phyloP scores from a whole-genome alignment of 2,888 invertebrate species.

The Drosophila siamana region DNA sequence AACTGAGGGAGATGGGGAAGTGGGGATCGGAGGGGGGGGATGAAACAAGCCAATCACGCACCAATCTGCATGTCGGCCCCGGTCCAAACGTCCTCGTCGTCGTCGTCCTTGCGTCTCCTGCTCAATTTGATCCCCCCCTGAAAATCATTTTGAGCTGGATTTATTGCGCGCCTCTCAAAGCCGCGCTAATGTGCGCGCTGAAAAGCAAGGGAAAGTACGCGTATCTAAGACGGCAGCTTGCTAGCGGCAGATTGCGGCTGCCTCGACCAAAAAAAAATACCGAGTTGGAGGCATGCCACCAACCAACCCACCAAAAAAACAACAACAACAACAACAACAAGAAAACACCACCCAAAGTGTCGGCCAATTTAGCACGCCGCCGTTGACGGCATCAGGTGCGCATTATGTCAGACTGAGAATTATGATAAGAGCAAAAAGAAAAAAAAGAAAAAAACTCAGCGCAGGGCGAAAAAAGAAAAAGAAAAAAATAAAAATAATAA shows the following conservation, averaged over 20 bases:
- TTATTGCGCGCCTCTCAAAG: slow-evolving; percentile 65
- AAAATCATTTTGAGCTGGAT: slow-evolving; percentile 74
- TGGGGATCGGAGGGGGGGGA: neutral
- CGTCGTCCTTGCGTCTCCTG: neutral
- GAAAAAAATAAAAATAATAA: slow-evolving; percentile 38
- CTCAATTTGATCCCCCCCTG: slow-evolving; percentile 5
- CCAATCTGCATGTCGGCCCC: slow-evolving; percentile 46
- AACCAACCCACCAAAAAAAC: too few relatives aligned
- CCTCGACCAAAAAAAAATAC: too few relatives aligned
- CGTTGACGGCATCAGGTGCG: slow-evolving; percentile 69
- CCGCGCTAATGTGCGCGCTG: slow-evolving; percentile 70
- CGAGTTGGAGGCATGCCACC: too few relatives aligned
- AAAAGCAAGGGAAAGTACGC: slow-evolving; percentile 36
- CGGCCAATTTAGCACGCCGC: slow-evolving; percentile 61
- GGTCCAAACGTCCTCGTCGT: neutral
- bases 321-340: neutral
- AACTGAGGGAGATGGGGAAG: neutral
- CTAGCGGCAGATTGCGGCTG: neutral
- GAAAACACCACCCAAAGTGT: slow-evolving; percentile 50
- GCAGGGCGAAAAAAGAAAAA: too few relatives aligned
- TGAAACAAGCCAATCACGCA: slow-evolving; percentile 65
- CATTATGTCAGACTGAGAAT: slow-evolving; percentile 72
- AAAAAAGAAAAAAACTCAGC: slow-evolving; percentile 25
- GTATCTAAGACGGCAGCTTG: slow-evolving; percentile 3
- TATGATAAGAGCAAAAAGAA: slow-evolving; percentile 52